phyloP scores from a whole-genome alignment of 2,113 vertebrate species.

The Hemibagrus wyckioides region DNA sequence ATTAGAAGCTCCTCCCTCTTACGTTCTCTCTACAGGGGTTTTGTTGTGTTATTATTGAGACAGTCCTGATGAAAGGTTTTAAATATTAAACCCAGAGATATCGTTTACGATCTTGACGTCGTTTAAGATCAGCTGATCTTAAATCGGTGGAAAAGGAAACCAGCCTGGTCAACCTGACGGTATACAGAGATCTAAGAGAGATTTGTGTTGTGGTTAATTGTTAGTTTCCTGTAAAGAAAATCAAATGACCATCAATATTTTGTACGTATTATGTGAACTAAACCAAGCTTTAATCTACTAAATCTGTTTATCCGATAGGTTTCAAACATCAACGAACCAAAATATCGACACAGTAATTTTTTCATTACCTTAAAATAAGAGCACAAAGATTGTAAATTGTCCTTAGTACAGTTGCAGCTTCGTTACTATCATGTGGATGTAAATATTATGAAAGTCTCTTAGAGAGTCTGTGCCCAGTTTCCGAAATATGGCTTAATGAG shows the following conservation, averaged over 20 bases:
- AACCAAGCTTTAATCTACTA: neutral
- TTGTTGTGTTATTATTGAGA: neutral
- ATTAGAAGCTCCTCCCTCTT: neutral
- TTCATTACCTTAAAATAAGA: no score
- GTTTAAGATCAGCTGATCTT: neutral
- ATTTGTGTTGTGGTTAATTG: neutral
- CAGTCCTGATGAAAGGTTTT: neutral
- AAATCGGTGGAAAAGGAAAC: neutral
- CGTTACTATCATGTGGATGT: neutral
- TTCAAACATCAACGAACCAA: neutral
- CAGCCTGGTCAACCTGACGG: neutral
- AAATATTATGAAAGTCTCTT: neutral
- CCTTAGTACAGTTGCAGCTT: neutral
- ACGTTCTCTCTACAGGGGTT: neutral
- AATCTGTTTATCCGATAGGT: neutral
- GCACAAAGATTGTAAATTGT: neutral
- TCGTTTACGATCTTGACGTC: no score
- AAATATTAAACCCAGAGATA: neutral
- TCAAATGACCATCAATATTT: neutral
- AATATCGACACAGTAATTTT: neutral
- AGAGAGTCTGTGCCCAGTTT: neutral
- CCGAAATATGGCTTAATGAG: neutral
- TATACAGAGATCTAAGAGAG: neutral
- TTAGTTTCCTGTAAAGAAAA: neutral
- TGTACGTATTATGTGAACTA: neutral